Base-by-base conservation (phyloP, 2,888 invertebrate species). In the Acanthoscelides obtectus region DNA sequence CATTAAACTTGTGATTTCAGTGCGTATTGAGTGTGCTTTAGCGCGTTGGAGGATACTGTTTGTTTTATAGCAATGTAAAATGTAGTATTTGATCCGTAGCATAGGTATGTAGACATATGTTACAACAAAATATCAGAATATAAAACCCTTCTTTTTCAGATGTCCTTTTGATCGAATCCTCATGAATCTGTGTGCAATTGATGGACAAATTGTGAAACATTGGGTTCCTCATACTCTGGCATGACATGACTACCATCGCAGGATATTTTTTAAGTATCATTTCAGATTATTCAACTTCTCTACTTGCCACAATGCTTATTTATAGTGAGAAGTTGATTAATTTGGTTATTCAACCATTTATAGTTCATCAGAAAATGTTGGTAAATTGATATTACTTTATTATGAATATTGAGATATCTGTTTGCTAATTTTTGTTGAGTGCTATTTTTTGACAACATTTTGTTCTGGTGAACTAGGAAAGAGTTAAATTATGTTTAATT, bases 121-220 rank as follows among this genome's bases (percentile, higher is more conserved):
- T 69, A 72, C 64, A 73, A 76, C 72, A 73, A 76, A 73, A 77
- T 75, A 77, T 79, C 78, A 77, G 80, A 79, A 79, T 80, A 78
- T 73, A 78, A 75, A 76, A 79, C 75, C 75, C 77, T 77, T 76
- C 77, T 79, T 77, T 80, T 80, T 80, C 80, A 80, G 80, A 80
- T 80, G 80, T 80, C 72, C 80, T 77, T 66, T 77, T 80, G 72
- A 79, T 80, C 73, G 77, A 79, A 73, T 80, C 80, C 63, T 80
- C 79, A 65, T 80, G 76, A 79, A 70, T 69, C 25, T 12, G 12
- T 65, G 25, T 25, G 25, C 25, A 25, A 25, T 25, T 25, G 25
- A 45, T 12, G 45, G 45, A 45, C 45, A 45, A 45, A 45, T 25
- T 45, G 17, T 17, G 45, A 45, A 45, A 45, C 3, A 17, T 45